Percentiles rank a stretch among this genome's conserved stretches.
phyloP scores from a whole-genome alignment of 64 coral and sea anemone genomes.

The Platygyra sinensis region DNA sequence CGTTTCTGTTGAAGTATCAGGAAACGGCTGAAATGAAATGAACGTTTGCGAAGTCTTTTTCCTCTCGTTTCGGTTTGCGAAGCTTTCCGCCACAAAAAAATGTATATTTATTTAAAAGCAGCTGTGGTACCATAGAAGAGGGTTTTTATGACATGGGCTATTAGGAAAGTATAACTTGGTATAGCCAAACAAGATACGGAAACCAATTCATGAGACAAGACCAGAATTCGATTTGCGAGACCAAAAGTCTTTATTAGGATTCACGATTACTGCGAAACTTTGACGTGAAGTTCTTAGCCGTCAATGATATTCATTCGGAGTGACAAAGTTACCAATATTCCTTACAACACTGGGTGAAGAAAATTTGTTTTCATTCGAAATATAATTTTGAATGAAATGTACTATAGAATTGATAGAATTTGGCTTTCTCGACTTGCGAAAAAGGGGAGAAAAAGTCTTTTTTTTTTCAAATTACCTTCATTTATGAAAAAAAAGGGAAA shows the following conservation, averaged over 20 bases:
- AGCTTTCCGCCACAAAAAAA: constrained; percentile 19
- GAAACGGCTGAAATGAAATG: not conserved
- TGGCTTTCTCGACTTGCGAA: not conserved
- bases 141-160: constrained; percentile 16
- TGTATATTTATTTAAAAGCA: constrained; percentile 41
- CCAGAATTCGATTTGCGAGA: not conserved
- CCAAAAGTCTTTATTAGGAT: not conserved
- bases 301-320: not conserved
- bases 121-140: constrained; percentile 3
- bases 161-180: constrained; percentile 2
- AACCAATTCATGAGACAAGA: not conserved
- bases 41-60: not conserved
- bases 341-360: not conserved
- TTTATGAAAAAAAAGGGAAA: not conserved
- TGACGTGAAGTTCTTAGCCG: not conserved
- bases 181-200: constrained; percentile 10
- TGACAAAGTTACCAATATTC: not conserved
- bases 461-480: not conserved
- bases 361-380: not conserved
- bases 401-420: not conserved
- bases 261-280: not conserved
- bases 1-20: not conserved
- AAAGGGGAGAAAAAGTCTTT: not conserved
- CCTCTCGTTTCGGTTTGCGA: not conserved
- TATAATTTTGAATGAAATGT: not conserved